Evolutionary conservation across 1,140 invertebrate species (phyloP).

Genomic region (Venustaconcha ellipsiformis): DNA sequence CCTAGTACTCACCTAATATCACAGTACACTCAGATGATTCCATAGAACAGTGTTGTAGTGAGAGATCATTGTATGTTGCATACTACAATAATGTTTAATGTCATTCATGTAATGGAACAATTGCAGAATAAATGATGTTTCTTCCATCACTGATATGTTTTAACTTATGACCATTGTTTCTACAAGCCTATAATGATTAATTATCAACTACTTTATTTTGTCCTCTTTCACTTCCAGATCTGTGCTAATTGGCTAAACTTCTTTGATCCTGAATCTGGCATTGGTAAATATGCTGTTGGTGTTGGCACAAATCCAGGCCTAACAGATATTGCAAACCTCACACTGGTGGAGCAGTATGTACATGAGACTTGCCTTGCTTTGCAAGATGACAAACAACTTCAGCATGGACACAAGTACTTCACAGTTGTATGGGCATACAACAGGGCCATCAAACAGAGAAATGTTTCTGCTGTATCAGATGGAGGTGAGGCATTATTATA

Average conservation of each 20-base stretch:
- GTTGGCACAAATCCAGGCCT: constrained; percentile 12
- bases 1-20: no score
- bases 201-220: no score
- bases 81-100: no score
- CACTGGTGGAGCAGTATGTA: neutral
- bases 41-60: no score
- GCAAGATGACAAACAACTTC: constrained; percentile 6
- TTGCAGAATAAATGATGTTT: no score
- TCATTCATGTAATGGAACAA: no score
- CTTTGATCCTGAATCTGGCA: constrained; percentile 40
- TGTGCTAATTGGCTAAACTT: constrained; percentile 44
- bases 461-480: constrained; percentile 15
- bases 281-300: constrained; percentile 28
- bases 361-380: constrained; percentile 7
- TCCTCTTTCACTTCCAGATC: constrained; percentile 14
- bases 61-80: no score
- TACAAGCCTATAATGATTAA: no score
- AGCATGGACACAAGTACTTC: constrained; percentile 25
- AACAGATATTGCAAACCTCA: constrained; percentile 13
- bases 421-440: constrained; percentile 25
- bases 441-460: constrained; percentile 16
- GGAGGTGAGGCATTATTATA: constrained; percentile 18
- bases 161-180: no score
- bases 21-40: no score
- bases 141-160: no score